A percentile compares a stretch with the other conserved stretches of the same genome.
Evolutionary conservation across 2,113 vertebrate species (phyloP).

Genomic region (Neogale vison): DNA sequence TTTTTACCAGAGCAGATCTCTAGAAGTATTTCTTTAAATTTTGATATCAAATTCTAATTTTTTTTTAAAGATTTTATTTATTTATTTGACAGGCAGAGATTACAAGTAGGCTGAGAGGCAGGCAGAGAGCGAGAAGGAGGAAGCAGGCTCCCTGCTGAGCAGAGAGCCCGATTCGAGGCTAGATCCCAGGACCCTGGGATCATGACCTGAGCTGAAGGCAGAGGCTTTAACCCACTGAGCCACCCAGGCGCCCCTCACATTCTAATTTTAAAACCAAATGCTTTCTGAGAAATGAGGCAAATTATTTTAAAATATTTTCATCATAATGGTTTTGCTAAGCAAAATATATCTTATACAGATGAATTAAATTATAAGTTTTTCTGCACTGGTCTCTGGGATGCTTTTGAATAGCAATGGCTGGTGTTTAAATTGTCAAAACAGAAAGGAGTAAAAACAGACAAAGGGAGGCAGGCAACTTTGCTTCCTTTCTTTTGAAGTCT

Average conservation of each 20-base stretch:
- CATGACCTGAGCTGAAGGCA: too few relatives aligned
- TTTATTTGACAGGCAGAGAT: too few relatives aligned
- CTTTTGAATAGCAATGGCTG: constrained; percentile 2
- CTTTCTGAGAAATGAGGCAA: constrained; percentile 43
- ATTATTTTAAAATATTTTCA: neutral
- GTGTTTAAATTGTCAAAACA: constrained; percentile 5
- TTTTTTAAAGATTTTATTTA: too few relatives aligned
- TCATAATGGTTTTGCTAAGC: constrained; percentile 26
- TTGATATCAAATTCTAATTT: neutral
- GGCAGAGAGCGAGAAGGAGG: too few relatives aligned
- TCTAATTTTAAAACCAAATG: constrained; percentile 52
- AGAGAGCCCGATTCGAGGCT: too few relatives aligned
- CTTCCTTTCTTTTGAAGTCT: constrained; percentile 36
- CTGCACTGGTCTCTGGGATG: neutral
- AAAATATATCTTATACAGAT: neutral
- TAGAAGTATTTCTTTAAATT: neutral
- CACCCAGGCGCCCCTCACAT: too few relatives aligned
- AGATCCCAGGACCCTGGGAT: too few relatives aligned
- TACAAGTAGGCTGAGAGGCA: too few relatives aligned
- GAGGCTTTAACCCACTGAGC: too few relatives aligned
- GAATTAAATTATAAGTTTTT: constrained; percentile 32
- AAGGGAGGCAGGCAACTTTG: neutral
- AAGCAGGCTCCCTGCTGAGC: too few relatives aligned
- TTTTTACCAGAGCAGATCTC: neutral
- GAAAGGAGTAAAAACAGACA: neutral